Conservation (phyloP, 1,140 invertebrate genomes). For the Dreissena polymorpha region DNA sequence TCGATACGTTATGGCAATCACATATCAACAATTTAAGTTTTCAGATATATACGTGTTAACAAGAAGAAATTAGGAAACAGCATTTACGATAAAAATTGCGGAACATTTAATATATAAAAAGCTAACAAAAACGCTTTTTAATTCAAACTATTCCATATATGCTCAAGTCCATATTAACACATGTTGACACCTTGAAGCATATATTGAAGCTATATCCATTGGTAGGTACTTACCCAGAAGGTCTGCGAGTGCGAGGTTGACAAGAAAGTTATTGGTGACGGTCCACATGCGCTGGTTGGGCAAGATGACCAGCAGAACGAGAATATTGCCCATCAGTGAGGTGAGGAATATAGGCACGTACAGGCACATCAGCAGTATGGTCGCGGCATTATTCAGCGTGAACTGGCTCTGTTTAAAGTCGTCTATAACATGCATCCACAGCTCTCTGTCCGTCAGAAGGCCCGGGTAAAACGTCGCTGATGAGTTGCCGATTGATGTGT, state of each 20-base stretch:
- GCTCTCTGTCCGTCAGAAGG: background rate
- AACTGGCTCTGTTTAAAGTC: conserved; percentile 51
- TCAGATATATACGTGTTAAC: no score
- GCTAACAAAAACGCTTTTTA: no score
- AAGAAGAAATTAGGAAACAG: no score
- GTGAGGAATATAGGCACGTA: conserved; percentile 64
- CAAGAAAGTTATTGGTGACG: conserved; percentile 66
- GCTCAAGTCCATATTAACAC: no score
- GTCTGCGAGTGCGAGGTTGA: conserved; percentile 63
- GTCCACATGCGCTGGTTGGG: conserved; percentile 61
- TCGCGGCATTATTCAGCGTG: conserved; percentile 53
- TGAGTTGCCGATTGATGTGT: no score
- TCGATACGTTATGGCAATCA: no score
- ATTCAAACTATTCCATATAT: no score
- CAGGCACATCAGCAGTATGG: conserved; percentile 57
- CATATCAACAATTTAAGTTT: no score
- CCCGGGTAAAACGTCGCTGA: no score
- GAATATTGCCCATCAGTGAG: conserved; percentile 58
- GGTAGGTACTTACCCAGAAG: conserved; percentile 24
- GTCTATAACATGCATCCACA: conserved; percentile 33
- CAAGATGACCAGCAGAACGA: conserved; percentile 61
- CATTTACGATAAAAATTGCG: no score
- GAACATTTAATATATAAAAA: no score
- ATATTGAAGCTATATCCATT: background rate
- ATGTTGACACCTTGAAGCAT: no score